phyloP scores from a whole-genome alignment of 2,797 vertebrate genomes.

The Arvicola amphibius region DNA sequence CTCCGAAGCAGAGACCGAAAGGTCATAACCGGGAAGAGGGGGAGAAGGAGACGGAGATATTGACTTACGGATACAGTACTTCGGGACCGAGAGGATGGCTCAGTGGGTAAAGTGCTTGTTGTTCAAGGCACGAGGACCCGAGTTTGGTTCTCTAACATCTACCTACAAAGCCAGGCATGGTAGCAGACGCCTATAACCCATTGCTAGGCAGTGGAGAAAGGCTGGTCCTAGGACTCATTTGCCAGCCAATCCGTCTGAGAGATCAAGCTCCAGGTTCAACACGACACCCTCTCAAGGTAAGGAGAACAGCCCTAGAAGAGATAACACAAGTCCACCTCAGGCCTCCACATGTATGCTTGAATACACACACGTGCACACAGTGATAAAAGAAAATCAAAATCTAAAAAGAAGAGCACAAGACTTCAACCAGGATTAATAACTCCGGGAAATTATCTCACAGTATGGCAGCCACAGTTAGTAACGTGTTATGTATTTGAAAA shows the following conservation, averaged over 20 bases:
- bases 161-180: not conserved
- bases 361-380: rapidly evolving
- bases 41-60: not conserved
- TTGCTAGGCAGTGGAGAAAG: not conserved
- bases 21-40: not conserved
- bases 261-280: not conserved
- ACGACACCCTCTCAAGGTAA: not conserved
- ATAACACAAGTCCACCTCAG: not conserved
- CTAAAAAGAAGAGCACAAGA: not conserved
- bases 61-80: not conserved
- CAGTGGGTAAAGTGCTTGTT: not conserved
- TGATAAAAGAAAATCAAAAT: not conserved
- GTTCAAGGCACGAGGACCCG: not conserved
- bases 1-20: not conserved
- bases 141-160: not conserved
- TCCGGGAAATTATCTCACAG: not conserved
- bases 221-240: no score
- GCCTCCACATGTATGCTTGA: not conserved
- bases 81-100: not conserved
- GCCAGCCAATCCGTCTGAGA: not conserved
- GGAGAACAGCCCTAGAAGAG: not conserved
- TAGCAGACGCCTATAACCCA: not conserved
- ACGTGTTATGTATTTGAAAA: not conserved
- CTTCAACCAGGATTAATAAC: not conserved
- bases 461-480: not conserved